Percentiles rank a stretch among this genome's conserved stretches.
Evolutionary conservation across 2,888 invertebrate genomes (phyloP).

Genomic region (Rhagonycha fulva): DNA sequence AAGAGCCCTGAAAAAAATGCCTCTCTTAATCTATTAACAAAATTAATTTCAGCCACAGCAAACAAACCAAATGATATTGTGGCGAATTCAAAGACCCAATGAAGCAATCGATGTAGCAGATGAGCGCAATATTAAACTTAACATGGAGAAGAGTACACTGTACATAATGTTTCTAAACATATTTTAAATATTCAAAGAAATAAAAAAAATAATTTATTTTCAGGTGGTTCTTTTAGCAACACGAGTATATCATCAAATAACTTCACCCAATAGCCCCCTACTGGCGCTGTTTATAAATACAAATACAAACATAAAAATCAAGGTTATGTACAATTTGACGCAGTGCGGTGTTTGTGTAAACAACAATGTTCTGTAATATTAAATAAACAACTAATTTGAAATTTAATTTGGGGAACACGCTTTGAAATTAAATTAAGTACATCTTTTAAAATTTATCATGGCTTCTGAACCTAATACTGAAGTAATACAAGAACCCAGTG

Average conservation of each 20-base stretch:
- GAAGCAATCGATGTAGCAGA: too few species aligned
- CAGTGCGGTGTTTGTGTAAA: constrained; percentile 5
- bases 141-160: too few species aligned
- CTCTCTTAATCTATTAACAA: too few species aligned
- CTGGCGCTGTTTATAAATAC: neutral
- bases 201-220: too few species aligned
- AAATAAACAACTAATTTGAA: neutral
- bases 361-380: neutral
- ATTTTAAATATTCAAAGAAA: too few species aligned
- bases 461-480: constrained; percentile 43
- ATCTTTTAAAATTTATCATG: constrained; percentile 33
- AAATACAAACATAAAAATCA: constrained; percentile 5
- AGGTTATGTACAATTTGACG: constrained; percentile 4
- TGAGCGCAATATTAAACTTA: too few species aligned
- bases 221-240: neutral
- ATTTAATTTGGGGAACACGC: neutral
- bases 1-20: too few species aligned
- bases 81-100: too few species aligned
- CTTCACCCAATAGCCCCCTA: neutral
- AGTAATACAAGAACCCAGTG: constrained; percentile 42
- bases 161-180: too few species aligned
- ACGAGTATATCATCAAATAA: neutral
- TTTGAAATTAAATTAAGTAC: neutral
- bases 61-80: too few species aligned
- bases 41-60: too few species aligned